phyloP scores from a whole-genome alignment of 2,888 invertebrate genomes.

The Rugalucina vietnamica region DNA sequence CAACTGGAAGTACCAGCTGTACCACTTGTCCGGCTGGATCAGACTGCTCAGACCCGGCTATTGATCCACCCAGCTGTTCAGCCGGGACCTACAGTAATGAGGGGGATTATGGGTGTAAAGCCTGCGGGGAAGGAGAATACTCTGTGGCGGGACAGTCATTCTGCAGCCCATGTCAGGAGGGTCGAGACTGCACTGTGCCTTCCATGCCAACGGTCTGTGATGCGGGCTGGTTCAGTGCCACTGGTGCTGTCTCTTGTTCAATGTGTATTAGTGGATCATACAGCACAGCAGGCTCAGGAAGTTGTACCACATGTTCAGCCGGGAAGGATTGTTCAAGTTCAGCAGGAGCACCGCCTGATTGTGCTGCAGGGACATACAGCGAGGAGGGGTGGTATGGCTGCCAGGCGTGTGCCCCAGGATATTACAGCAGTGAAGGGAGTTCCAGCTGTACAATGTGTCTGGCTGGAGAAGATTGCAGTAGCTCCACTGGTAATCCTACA shows the following conservation, averaged over 20 bases:
- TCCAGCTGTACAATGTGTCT: background rate
- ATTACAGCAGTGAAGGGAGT: background rate
- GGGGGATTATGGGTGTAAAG: slow-evolving; percentile 57
- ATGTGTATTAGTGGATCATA: background rate
- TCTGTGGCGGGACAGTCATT: slow-evolving; percentile 9
- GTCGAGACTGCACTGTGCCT: slow-evolving; percentile 55
- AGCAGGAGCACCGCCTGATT: background rate
- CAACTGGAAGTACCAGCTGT: slow-evolving; percentile 57
- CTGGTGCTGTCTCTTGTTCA: slow-evolving; percentile 46
- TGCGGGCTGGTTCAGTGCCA: slow-evolving; percentile 61
- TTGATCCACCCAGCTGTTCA: slow-evolving; percentile 32
- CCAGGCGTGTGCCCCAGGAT: background rate
- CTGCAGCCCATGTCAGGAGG: slow-evolving; percentile 54
- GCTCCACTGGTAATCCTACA: background rate
- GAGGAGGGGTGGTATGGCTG: background rate
- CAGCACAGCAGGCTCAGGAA: background rate
- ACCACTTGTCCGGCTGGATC: slow-evolving; percentile 64
- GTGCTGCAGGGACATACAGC: background rate
- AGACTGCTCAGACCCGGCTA: slow-evolving; percentile 44
- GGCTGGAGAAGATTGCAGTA: slow-evolving; percentile 48
- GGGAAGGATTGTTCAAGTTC: background rate
- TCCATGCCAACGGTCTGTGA: slow-evolving; percentile 47
- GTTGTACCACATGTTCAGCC: background rate
- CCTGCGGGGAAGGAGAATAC: slow-evolving; percentile 56
- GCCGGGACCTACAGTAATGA: slow-evolving; percentile 64